Percentiles rank a stretch among this genome's conserved stretches.
Conservation (phyloP, 2,888 invertebrate genomes). For the Platypus cylindrus region DNA sequence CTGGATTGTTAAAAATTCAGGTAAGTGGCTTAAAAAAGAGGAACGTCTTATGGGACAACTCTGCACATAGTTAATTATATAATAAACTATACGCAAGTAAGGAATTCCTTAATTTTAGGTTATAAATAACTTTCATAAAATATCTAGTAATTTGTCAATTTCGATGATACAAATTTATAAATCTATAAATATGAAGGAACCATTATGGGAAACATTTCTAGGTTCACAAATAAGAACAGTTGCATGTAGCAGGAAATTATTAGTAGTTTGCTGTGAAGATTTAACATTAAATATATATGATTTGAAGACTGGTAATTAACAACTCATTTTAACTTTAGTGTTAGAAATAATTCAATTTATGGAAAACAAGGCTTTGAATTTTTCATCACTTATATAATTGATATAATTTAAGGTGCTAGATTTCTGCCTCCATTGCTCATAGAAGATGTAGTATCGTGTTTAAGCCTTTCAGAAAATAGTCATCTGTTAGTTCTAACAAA, state of each 20-base stretch:
- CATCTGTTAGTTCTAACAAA: conserved; percentile 44
- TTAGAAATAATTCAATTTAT: background rate
- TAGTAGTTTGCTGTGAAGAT: conserved; percentile 55
- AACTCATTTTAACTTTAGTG: background rate
- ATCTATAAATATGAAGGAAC: conserved; percentile 44
- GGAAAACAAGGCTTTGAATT: too few relatives aligned
- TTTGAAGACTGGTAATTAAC: conserved; percentile 29
- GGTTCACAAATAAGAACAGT: conserved; percentile 51
- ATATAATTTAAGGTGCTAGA: conserved; percentile 28
- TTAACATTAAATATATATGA: conserved; percentile 51
- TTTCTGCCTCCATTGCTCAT: conserved; percentile 43
- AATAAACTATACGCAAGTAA: background rate
- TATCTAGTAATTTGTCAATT: conserved; percentile 44
- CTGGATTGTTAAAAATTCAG: conserved; percentile 29
- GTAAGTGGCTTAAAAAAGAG: conserved; percentile 16
- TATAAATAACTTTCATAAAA: conserved; percentile 34
- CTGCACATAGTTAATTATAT: background rate
- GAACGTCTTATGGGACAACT: background rate
- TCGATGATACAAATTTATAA: conserved; percentile 45
- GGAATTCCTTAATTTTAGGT: conserved; percentile 21
- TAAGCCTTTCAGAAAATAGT: conserved; percentile 38
- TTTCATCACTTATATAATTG: background rate
- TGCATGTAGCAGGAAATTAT: conserved; percentile 45
- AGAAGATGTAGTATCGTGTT: conserved; percentile 45
- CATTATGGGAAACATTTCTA: conserved; percentile 58